Percentiles rank a stretch among this genome's conserved stretches.
These are phyloP conservation scores for Gymnoscopelus braueri DNA, from an alignment of 2,797 vertebrate species.

Conservation along the genomic window DNA sequence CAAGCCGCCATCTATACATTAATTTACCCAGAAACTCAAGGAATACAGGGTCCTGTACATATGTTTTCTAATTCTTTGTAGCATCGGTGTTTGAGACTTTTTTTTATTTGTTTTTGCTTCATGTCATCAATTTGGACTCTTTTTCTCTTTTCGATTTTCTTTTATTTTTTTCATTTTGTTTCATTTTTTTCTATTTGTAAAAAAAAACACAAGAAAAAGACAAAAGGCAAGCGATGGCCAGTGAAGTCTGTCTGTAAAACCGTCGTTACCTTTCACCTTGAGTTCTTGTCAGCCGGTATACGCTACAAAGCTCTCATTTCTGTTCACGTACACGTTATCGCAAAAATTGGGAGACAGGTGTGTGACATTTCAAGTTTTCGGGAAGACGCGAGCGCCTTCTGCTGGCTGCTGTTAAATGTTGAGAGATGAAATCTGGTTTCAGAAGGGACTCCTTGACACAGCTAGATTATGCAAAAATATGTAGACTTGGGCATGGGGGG, in stretches of 20 bases:
- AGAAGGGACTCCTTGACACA: slow-evolving; percentile 40
- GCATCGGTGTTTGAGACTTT: slow-evolving; percentile 89
- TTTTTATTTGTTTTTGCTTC: slow-evolving; percentile 57
- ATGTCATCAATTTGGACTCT: slow-evolving; percentile 84
- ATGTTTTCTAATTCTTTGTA: slow-evolving; percentile 97
- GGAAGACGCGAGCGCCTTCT: slow-evolving; percentile 1
- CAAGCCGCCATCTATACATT: slow-evolving; percentile 68
- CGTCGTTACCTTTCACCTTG: slow-evolving; percentile 68
- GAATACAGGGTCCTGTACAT: slow-evolving; percentile 99
- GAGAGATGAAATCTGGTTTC: slow-evolving; percentile 17
- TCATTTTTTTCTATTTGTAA: slow-evolving; percentile 64
- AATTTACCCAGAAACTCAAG: slow-evolving; percentile 75
- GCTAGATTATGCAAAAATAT: slow-evolving; percentile 72
- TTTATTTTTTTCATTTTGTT: slow-evolving; percentile 52
- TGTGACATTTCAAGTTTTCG: slow-evolving; percentile 4
- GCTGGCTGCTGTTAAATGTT: slow-evolving; percentile 30
- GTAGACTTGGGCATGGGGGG: slow-evolving; percentile 40
- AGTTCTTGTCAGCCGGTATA: slow-evolving; percentile 81
- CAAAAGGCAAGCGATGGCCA: slow-evolving; percentile 70
- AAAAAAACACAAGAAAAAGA: no score
- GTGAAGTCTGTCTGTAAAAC: slow-evolving; percentile 80
- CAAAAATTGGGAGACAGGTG: slow-evolving; percentile 67
- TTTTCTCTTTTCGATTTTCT: slow-evolving; percentile 65
- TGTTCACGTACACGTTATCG: slow-evolving; percentile 77
- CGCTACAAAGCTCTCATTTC: slow-evolving; percentile 82